These are phyloP conservation scores for Brienomyrus longianalis DNA, from an alignment of 2,113 vertebrate species.

Conservation along the genomic window DNA sequence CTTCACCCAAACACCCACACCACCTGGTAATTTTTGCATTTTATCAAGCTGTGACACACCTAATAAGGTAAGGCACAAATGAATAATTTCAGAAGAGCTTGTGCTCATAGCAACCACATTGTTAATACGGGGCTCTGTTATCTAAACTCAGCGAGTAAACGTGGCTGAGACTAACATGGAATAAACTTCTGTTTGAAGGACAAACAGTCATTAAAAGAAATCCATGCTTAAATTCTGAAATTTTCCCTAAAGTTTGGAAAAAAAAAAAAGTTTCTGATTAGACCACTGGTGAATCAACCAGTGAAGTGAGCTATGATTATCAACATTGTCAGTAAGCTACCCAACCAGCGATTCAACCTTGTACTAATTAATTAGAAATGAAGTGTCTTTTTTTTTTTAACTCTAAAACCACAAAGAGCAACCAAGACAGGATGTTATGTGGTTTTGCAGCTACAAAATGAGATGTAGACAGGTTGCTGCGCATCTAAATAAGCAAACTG, in stretches of 20 bases:
- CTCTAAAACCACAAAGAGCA: constrained; percentile 21
- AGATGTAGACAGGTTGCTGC: background rate
- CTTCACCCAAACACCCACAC: background rate
- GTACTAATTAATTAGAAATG: constrained; percentile 17
- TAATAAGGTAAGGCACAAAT: background rate
- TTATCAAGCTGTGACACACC: constrained; percentile 4
- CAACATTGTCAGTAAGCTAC: constrained; percentile 10
- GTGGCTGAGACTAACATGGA: background rate
- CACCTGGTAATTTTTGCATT: background rate
- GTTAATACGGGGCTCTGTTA: background rate
- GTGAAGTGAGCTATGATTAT: background rate
- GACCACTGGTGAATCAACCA: background rate
- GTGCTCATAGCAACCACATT: background rate
- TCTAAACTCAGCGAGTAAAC: background rate
- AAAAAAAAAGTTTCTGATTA: background rate
- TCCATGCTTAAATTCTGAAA: background rate
- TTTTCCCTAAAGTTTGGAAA: background rate
- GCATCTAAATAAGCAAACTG: background rate
- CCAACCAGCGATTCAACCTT: constrained; percentile 12
- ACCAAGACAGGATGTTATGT: constrained; percentile 24
- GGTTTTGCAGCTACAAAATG: constrained; percentile 19
- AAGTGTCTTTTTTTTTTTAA: constrained; percentile 7
- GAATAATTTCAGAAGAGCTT: background rate
- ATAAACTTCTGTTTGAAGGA: background rate
- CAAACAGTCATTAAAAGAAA: background rate